Percentiles rank a stretch among this genome's conserved stretches.
Evolutionary conservation across 2,113 vertebrate genomes (phyloP).

Genomic region (Bubo scandiacus): DNA sequence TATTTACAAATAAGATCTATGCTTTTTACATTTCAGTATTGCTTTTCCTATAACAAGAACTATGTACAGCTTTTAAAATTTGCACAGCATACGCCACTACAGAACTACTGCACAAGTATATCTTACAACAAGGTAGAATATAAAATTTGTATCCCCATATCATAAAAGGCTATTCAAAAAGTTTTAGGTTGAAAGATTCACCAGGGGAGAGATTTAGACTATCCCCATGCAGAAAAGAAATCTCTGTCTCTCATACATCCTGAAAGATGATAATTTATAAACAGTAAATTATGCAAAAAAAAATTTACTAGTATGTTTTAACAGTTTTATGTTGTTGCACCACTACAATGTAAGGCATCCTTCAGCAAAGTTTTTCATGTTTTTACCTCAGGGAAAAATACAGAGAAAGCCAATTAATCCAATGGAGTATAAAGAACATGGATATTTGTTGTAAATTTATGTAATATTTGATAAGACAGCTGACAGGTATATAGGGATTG

Average conservation of each 20-base stretch:
- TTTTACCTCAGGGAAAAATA: neutral
- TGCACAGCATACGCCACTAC: neutral
- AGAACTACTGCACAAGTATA: neutral
- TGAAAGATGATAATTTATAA: neutral
- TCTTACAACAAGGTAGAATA: neutral
- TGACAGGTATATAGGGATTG: neutral
- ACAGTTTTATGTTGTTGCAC: neutral
- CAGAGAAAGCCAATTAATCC: neutral
- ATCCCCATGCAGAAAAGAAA: neutral
- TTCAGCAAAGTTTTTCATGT: neutral
- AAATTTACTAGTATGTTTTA: neutral
- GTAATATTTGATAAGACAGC: neutral
- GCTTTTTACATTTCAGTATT: neutral
- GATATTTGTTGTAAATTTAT: neutral
- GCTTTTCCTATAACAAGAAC: neutral
- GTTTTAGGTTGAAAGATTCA: neutral
- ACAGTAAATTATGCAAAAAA: neutral
- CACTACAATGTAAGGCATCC: neutral
- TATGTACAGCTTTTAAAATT: neutral
- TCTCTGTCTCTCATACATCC: neutral
- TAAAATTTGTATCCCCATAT: neutral
- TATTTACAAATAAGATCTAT: neutral
- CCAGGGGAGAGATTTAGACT: neutral
- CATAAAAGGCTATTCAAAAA: neutral
- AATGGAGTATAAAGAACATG: neutral